A percentile compares a stretch with the other conserved stretches of the same genome.
Evolutionary conservation across 1,140 invertebrate species (phyloP).

Genomic region (Ips nitidus): DNA sequence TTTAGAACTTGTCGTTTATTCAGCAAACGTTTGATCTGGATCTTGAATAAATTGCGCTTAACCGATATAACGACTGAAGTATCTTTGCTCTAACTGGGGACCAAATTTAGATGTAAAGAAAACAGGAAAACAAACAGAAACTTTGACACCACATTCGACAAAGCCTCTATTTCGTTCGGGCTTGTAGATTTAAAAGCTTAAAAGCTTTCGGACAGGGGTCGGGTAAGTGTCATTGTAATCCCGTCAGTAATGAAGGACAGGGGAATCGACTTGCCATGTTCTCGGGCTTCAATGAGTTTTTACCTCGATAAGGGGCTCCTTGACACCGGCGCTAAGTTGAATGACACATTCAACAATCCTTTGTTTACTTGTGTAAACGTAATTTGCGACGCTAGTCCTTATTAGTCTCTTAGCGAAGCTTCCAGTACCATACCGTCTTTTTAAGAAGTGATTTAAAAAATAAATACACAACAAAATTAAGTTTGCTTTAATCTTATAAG

Average conservation of each 20-base stretch:
- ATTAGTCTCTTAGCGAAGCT: slow-evolving; percentile 1
- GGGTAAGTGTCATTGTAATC: slow-evolving; percentile 16
- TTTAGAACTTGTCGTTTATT: no score
- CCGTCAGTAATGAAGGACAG: slow-evolving; percentile 14
- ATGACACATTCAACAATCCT: slow-evolving; percentile 5
- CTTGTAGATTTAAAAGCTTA: slow-evolving; percentile 14
- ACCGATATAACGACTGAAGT: no score
- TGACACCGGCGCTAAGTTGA: neutral
- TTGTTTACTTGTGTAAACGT: neutral
- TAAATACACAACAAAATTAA: no score
- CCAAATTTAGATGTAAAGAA: no score
- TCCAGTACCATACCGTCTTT: neutral
- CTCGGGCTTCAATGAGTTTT: slow-evolving; percentile 9
- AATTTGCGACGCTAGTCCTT: neutral
- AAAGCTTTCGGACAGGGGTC: slow-evolving; percentile 11
- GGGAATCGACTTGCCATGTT: slow-evolving; percentile 13
- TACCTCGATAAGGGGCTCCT: slow-evolving; percentile 2
- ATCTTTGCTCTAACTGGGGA: no score
- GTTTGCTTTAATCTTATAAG: no score
- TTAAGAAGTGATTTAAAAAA: no score
- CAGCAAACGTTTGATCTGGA: no score
- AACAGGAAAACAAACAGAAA: neutral
- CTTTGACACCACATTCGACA: neutral
- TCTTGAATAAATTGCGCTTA: no score
- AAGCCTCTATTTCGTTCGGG: neutral